phyloP scores from a whole-genome alignment of 2,888 invertebrate genomes.

The Endomychus coccineus region DNA sequence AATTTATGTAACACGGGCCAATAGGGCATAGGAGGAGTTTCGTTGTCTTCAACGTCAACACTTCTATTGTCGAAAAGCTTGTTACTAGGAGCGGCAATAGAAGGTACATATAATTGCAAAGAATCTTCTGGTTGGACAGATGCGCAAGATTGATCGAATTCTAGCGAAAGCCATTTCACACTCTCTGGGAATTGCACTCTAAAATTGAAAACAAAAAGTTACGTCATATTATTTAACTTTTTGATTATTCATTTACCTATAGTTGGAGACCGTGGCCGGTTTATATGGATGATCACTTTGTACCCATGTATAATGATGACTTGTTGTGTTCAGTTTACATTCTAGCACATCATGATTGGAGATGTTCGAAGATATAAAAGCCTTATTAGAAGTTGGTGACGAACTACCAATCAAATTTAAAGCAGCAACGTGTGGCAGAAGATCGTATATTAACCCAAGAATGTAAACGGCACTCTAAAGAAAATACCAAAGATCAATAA shows the following conservation, averaged over 20 bases:
- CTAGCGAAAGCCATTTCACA: slow-evolving; percentile 87
- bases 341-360: slow-evolving; percentile 31
- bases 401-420: slow-evolving; percentile 59
- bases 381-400: slow-evolving; percentile 29
- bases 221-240: background rate
- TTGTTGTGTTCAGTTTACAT: slow-evolving; percentile 53
- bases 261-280: slow-evolving; percentile 76
- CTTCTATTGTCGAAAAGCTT: slow-evolving; percentile 25
- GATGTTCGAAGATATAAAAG: slow-evolving; percentile 28
- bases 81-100: slow-evolving; percentile 29
- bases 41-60: slow-evolving; percentile 32
- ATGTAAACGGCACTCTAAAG: slow-evolving; percentile 77
- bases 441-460: slow-evolving; percentile 75
- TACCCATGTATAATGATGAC: slow-evolving; percentile 82
- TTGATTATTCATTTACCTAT: slow-evolving; percentile 51
- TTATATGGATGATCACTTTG: slow-evolving; percentile 98
- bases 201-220: background rate
- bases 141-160: slow-evolving; percentile 87
- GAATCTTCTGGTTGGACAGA: slow-evolving; percentile 92
- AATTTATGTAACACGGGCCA: slow-evolving; percentile 62
- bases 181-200: slow-evolving; percentile 81
- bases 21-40: slow-evolving; percentile 43
- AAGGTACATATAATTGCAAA: slow-evolving; percentile 63
- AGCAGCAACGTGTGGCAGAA: slow-evolving; percentile 81
- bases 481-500: no score